phyloP scores from a whole-genome alignment of 2,888 invertebrate genomes.

The Nymphalis urticae region DNA sequence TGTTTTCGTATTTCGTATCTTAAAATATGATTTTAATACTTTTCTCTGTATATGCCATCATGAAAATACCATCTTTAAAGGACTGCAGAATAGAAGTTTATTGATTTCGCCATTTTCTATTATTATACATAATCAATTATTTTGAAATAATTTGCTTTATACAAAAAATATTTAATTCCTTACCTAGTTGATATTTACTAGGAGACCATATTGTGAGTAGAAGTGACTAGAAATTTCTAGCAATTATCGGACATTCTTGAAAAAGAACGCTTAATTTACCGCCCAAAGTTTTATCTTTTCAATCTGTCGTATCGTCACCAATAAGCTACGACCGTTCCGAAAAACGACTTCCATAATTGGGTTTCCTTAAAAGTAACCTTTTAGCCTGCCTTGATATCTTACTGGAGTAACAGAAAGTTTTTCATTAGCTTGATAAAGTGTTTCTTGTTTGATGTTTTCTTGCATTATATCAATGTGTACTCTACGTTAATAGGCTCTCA shows the following conservation, averaged over 20 bases:
- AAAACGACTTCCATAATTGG: slow-evolving; percentile 37
- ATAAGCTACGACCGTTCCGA: slow-evolving; percentile 29
- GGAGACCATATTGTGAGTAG: too few relatives aligned
- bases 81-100: too few relatives aligned
- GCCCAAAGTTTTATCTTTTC: slow-evolving; percentile 27
- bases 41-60: too few relatives aligned
- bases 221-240: not conserved
- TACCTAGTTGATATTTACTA: too few relatives aligned
- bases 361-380: slow-evolving; percentile 35
- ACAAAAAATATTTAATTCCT: too few relatives aligned
- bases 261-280: slow-evolving; percentile 33
- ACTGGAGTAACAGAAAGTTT: slow-evolving; percentile 13
- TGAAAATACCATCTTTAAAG: too few relatives aligned
- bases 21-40: too few relatives aligned
- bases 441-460: slow-evolving; percentile 13
- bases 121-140: too few relatives aligned
- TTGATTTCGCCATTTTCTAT: too few relatives aligned
- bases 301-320: slow-evolving; percentile 30
- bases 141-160: too few relatives aligned
- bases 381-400: slow-evolving; percentile 23
- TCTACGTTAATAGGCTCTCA: not conserved
- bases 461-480: not conserved
- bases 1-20: too few relatives aligned
- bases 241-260: slow-evolving; percentile 12
- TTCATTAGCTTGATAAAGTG: slow-evolving; percentile 8